Evolutionary conservation across 2,888 invertebrate genomes (phyloP).

Genomic region (Ernsta delagoae): DNA sequence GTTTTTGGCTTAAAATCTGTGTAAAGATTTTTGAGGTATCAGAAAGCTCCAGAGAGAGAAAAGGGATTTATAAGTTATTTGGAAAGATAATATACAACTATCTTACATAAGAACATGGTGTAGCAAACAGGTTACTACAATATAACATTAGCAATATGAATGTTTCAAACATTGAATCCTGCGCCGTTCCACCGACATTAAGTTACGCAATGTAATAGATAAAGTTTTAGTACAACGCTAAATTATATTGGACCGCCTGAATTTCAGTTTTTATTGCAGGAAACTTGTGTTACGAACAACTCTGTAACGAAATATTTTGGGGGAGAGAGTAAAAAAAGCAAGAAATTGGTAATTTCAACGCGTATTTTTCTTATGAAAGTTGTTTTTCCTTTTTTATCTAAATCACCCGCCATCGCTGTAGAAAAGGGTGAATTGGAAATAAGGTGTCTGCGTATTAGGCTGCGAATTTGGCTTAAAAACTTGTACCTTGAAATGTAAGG

Average conservation of each 20-base stretch:
- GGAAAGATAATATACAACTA: no score
- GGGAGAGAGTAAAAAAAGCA: constrained; percentile 7
- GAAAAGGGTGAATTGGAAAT: constrained; percentile 8
- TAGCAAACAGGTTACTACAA: no score
- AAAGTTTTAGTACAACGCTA: constrained; percentile 32
- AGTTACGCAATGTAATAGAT: constrained; percentile 27
- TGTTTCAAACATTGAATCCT: not conserved
- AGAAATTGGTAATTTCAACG: constrained; percentile 26
- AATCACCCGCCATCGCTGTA: not conserved
- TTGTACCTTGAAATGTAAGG: not conserved
- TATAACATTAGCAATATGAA: not conserved
- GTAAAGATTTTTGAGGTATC: no score
- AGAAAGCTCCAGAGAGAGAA: no score
- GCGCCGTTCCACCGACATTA: not conserved
- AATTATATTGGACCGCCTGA: constrained; percentile 31
- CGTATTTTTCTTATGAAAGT: constrained; percentile 28
- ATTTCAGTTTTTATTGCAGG: constrained; percentile 36
- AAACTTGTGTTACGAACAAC: constrained; percentile 29
- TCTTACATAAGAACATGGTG: no score
- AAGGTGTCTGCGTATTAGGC: not conserved
- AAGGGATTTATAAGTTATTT: no score
- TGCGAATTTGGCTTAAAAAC: not conserved
- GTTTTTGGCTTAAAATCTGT: no score
- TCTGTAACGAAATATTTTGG: constrained; percentile 29
- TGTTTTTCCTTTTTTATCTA: constrained; percentile 27